Conservation (phyloP, 2,113 vertebrate species). For the Planiliza haematocheilus region DNA sequence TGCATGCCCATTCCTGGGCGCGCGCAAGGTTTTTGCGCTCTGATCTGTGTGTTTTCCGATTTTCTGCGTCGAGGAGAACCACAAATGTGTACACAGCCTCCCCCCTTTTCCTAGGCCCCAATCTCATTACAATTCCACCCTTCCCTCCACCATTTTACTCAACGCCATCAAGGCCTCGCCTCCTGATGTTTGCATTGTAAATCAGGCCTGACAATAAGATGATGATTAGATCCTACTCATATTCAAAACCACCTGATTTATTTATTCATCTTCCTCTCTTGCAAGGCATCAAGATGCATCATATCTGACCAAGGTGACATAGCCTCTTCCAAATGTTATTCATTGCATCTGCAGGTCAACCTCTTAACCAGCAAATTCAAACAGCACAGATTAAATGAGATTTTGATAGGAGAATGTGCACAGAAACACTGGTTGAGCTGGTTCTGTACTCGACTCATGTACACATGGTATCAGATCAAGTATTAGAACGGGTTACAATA, state of each 20-base stretch:
- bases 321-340: slow-evolving; percentile 76
- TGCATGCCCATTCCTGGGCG: slow-evolving; percentile 46
- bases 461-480: slow-evolving; percentile 32
- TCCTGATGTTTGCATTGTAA: slow-evolving; percentile 78
- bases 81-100: slow-evolving; percentile 60
- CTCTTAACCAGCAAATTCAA: slow-evolving; percentile 57
- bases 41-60: slow-evolving; percentile 59
- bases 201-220: slow-evolving; percentile 77
- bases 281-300: slow-evolving; percentile 75
- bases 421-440: neutral
- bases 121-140: slow-evolving; percentile 75
- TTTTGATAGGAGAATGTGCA: slow-evolving; percentile 52
- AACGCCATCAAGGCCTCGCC: slow-evolving; percentile 69
- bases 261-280: slow-evolving; percentile 77
- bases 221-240: slow-evolving; percentile 80
- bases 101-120: slow-evolving; percentile 26
- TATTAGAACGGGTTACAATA: slow-evolving; percentile 25
- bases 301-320: slow-evolving; percentile 77
- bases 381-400: slow-evolving; percentile 63
- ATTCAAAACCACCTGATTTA: slow-evolving; percentile 80
- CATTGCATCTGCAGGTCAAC: slow-evolving; percentile 77
- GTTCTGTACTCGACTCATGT: neutral
- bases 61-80: slow-evolving; percentile 45
- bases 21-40: slow-evolving; percentile 31
- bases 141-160: slow-evolving; percentile 64